These are phyloP conservation scores for Encarsia formosa DNA, from an alignment of 2,888 invertebrate species.

Conservation along the genomic window DNA sequence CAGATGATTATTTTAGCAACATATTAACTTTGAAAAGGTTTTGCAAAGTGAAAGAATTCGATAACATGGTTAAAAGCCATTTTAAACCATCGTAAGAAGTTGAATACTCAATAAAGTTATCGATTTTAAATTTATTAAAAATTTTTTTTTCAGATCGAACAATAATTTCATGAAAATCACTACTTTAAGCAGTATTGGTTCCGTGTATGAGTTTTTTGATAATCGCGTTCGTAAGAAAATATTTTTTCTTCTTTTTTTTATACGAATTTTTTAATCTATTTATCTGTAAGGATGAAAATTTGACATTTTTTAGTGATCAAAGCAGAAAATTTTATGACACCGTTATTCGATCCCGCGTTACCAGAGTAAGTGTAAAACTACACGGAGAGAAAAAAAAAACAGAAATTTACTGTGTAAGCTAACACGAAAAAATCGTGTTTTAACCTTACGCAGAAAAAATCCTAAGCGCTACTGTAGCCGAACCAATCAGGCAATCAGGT, in stretches of 20 bases:
- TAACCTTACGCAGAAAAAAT: no score
- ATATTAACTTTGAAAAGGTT: conserved; percentile 10
- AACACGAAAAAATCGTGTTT: no score
- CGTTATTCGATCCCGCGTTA: conserved; percentile 11
- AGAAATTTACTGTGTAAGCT: no score
- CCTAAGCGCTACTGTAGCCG: no score
- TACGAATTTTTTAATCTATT: neutral
- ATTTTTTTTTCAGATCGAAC: neutral
- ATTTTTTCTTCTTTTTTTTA: neutral
- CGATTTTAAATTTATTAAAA: neutral
- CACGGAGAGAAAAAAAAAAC: no score
- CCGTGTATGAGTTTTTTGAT: conserved; percentile 18
- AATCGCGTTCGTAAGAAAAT: conserved; percentile 21
- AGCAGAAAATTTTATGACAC: conserved; percentile 11
- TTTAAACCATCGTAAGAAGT: conserved; percentile 6
- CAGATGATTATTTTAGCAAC: conserved; percentile 12
- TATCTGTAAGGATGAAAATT: neutral
- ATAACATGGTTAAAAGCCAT: neutral
- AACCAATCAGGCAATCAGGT: no score
- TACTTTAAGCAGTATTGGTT: conserved; percentile 16
- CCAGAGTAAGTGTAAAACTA: conserved; percentile 15
- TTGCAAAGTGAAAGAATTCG: conserved; percentile 14
- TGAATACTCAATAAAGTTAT: neutral
- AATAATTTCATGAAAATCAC: conserved; percentile 16
- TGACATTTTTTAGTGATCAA: conserved; percentile 9